Base-by-base conservation (phyloP, 2,888 invertebrate species). In the Asteroscopus sphinx region DNA sequence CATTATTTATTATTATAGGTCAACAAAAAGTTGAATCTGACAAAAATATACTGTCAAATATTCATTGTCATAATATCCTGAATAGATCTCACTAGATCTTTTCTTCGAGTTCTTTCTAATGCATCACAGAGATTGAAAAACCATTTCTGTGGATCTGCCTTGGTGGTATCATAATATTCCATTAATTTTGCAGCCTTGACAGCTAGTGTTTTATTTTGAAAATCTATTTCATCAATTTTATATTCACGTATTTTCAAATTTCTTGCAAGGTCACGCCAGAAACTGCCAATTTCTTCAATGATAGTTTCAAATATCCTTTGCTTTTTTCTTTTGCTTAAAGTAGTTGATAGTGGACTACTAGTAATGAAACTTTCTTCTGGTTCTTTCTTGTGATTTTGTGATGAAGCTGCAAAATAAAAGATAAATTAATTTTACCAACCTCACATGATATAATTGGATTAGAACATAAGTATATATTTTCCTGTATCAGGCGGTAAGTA, bases 31-130 rank as follows among this genome's bases (percentile, higher is more conserved):
- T 15, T 8, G 7, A 28, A 32, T 26, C n/a, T 15, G 12, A 26
- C 0, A 28, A 30, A 42, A 28, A 42, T 32, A 17, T 13, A 32
- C 2, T 21, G 7, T 79, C 54, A 89, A 41, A 91, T 84, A 60
- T 91, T 91, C 91, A 90, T 93, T 41, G 84, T 70, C 81, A 91
- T 86, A 51, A 92, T 88, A 65, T 88, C 83, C 69, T 89, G 86
- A 11, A 93, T 61, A 39, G 79, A 73, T 64, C 73, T 81, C n/a
- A 83, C 85, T 25, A 94, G 68, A 63, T 93, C 92, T 70, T 79
- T 90, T 60, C 93, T 86, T 12, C 89, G 77, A 44, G 83, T 69
- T 69, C 75, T 83, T 69, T 93, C 92, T 54, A 94, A 79, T 28
- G 92, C 91, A 53, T 91, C 83, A 75, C 91, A 90, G 1, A 94